Evolutionary conservation across 1,140 invertebrate species (phyloP).

Genomic region (Drosophila serrata): DNA sequence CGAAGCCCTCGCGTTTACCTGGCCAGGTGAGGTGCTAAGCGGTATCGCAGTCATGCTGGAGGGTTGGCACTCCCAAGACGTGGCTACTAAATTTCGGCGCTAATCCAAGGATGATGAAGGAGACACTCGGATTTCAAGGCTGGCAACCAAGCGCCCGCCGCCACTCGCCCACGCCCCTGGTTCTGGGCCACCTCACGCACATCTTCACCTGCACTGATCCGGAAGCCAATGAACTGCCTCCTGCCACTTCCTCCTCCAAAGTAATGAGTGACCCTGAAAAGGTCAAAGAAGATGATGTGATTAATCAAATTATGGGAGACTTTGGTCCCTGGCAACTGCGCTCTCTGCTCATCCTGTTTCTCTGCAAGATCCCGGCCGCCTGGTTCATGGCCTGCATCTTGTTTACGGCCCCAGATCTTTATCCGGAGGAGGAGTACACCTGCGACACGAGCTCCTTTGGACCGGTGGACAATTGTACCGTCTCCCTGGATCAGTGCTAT

Average conservation of each 20-base stretch:
- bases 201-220: slow-evolving; percentile 26
- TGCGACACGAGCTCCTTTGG: slow-evolving; percentile 57
- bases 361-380: slow-evolving; percentile 85
- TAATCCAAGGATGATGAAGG: slow-evolving; percentile 29
- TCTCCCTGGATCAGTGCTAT: slow-evolving; percentile 71
- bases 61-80: slow-evolving; percentile 53
- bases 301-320: slow-evolving; percentile 71
- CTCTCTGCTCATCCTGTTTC: slow-evolving; percentile 78
- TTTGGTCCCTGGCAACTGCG: slow-evolving; percentile 85
- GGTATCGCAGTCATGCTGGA: slow-evolving; percentile 74
- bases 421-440: slow-evolving; percentile 64
- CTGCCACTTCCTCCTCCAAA: background rate
- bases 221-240: slow-evolving; percentile 2
- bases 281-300: slow-evolving; percentile 32
- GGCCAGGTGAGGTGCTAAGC: slow-evolving; percentile 46
- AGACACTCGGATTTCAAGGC: slow-evolving; percentile 3
- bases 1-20: slow-evolving; percentile 47
- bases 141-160: slow-evolving; percentile 31
- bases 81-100: slow-evolving; percentile 53
- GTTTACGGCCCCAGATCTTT: slow-evolving; percentile 78
- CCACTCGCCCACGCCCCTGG: slow-evolving; percentile 29
- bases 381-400: slow-evolving; percentile 86
- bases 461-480: slow-evolving; percentile 33
- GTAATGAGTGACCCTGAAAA: background rate
- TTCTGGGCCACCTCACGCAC: slow-evolving; percentile 22